phyloP scores from a whole-genome alignment of 2,888 invertebrate genomes.

The Apodemia zela region DNA sequence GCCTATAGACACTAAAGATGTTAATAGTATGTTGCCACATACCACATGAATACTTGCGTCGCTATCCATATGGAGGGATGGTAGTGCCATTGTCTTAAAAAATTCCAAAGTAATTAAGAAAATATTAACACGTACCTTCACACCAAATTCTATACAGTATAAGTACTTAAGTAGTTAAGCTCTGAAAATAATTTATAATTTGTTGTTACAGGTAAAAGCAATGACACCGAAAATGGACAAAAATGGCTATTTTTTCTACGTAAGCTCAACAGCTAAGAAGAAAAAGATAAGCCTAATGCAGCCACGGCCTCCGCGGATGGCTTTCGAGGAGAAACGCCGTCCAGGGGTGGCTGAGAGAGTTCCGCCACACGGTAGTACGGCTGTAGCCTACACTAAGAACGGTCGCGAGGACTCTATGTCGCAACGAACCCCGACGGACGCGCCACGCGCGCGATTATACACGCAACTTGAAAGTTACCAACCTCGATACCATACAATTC shows the following conservation, averaged over 20 bases:
- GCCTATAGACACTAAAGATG: too few species aligned
- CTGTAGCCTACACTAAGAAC: conserved; percentile 50
- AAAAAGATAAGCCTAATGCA: conserved; percentile 77
- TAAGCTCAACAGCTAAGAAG: conserved; percentile 73
- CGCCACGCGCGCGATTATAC: conserved; percentile 68
- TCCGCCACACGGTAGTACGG: conserved; percentile 51
- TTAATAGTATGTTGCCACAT: too few species aligned
- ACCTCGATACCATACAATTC: conserved; percentile 73
- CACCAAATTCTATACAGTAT: too few species aligned
- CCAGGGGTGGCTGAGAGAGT: conserved; percentile 64
- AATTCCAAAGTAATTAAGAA: too few species aligned
- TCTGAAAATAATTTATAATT: too few species aligned
- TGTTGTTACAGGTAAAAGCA: conserved; percentile 60
- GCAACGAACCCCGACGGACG: conserved; percentile 56
- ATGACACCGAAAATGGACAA: conserved; percentile 73
- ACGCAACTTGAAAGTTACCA: conserved; percentile 77
- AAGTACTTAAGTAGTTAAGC: neutral
- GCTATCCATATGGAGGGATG: too few species aligned
- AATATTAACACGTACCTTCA: too few species aligned
- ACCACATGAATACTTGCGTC: too few species aligned
- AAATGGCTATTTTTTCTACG: conserved; percentile 75
- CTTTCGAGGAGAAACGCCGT: conserved; percentile 67
- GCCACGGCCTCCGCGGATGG: conserved; percentile 67
- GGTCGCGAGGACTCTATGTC: conserved; percentile 59
- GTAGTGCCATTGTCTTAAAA: too few species aligned